Base-by-base conservation (phyloP, 1,140 invertebrate species). In the Cyphomyrmex costatus region DNA sequence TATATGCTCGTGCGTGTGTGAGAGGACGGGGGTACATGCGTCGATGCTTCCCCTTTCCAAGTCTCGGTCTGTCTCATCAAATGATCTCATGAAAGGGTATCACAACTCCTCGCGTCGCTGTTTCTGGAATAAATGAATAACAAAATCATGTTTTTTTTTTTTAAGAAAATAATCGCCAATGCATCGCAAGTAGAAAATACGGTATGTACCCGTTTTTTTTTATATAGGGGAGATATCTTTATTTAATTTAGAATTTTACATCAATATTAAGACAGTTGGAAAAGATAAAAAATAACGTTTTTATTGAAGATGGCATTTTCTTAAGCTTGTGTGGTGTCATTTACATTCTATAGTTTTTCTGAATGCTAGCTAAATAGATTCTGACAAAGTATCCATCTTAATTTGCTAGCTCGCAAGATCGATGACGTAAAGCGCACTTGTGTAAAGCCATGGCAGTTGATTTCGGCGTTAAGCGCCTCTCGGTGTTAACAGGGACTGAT, bases 111-210 rank as follows among this genome's bases (percentile, higher is more conserved):
- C 60, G 24, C 53, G 56, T 66, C n/a, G 49, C 42, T 61, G 79
- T 49, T 42, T 30, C 73, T 73, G 79, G 27, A 91, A 91, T 79
- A 71, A 24, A 91, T 85, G 77, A 87, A 90, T 76, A 86, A n/a
- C 73, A 74, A 89, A 90, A 85, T 85, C n/a, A 63, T 53, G 53
- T 46, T 66, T 1, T 49, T 46, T 66, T 1, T 49, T 2, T 49
- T 21, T 24, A 16, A 27, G 12, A 33, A 53, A 76, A 33, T 8
- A 58, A 5, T 61, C 7, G 16, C 8, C 1, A 12, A 46, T 49
- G 3, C 24, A 2, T 65, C 12, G 36, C 6, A 8, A 21, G 1
- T 21, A 58, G 49, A 6, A 60, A 3, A 36, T 21, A 16, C 14
- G 3, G 24, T 6, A n/a, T n/a, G 24, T 49, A 60, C 42, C 7